phyloP scores from a whole-genome alignment of 2,113 vertebrate species.

The Myanophis thanlyinensis region DNA sequence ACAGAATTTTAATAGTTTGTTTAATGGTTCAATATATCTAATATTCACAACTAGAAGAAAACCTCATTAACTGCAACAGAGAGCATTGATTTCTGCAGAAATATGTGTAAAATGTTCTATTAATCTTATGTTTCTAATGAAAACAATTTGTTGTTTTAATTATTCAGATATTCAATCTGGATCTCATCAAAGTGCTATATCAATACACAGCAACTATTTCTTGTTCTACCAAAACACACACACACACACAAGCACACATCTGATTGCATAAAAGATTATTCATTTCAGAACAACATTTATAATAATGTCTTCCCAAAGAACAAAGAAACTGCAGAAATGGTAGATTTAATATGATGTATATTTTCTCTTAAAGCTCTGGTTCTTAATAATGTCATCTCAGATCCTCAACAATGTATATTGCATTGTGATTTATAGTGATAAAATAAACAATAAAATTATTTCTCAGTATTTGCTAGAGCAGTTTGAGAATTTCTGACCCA shows the following conservation, averaged over 20 bases:
- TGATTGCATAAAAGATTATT: neutral
- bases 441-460: constrained; percentile 24
- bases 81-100: neutral
- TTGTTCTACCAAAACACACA: neutral
- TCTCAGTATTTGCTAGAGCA: neutral
- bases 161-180: neutral
- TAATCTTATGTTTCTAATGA: neutral
- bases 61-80: neutral
- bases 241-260: neutral
- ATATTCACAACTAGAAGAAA: neutral
- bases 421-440: neutral
- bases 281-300: neutral
- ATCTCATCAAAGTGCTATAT: neutral
- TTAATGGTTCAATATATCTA: neutral
- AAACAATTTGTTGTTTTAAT: neutral
- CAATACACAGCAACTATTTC: neutral
- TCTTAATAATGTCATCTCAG: constrained; percentile 2
- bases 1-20: neutral
- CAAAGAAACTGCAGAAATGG: neutral
- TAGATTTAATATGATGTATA: neutral
- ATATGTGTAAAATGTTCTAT: neutral
- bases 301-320: constrained; percentile 20
- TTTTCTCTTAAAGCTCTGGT: constrained; percentile 12
- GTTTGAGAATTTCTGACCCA: neutral
- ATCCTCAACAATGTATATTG: neutral